Conservation (phyloP, 1,140 invertebrate genomes). For the Littorina saxatilis region DNA sequence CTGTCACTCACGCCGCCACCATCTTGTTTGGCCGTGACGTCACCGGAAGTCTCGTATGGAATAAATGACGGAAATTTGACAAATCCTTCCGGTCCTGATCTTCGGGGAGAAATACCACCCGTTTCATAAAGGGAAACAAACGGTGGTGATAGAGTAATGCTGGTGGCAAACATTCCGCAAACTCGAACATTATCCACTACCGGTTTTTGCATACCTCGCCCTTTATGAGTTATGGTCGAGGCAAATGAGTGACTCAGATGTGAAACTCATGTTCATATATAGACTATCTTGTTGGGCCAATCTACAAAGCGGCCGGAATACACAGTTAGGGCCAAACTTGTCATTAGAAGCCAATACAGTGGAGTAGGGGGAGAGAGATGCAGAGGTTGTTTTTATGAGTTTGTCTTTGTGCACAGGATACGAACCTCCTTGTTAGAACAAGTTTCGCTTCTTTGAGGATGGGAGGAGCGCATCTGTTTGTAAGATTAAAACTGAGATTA, state of each 20-base stretch:
- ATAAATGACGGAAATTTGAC: constrained; percentile 9
- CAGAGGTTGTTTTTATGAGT: no score
- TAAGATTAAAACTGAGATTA: no score
- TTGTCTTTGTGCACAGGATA: no score
- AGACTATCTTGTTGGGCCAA: background rate
- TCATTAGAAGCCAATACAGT: constrained; percentile 13
- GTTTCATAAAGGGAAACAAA: background rate
- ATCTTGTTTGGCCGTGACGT: constrained; percentile 26
- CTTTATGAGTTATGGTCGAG: background rate
- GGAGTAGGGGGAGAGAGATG: no score
- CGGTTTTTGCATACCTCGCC: background rate
- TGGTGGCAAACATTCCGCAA: background rate
- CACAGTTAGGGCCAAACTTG: background rate
- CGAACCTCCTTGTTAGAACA: no score
- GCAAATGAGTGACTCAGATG: background rate
- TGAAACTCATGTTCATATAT: background rate
- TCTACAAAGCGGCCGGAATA: background rate
- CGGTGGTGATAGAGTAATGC: background rate
- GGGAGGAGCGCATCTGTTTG: no score
- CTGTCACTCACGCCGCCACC: background rate
- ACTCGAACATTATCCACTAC: background rate
- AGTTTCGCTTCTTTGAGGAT: no score
- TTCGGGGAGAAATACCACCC: background rate
- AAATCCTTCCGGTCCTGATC: background rate
- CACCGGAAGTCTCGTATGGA: constrained; percentile 25